These are phyloP conservation scores for Xanthorhoe designata DNA, from an alignment of 2,888 invertebrate species.

Conservation along the genomic window DNA sequence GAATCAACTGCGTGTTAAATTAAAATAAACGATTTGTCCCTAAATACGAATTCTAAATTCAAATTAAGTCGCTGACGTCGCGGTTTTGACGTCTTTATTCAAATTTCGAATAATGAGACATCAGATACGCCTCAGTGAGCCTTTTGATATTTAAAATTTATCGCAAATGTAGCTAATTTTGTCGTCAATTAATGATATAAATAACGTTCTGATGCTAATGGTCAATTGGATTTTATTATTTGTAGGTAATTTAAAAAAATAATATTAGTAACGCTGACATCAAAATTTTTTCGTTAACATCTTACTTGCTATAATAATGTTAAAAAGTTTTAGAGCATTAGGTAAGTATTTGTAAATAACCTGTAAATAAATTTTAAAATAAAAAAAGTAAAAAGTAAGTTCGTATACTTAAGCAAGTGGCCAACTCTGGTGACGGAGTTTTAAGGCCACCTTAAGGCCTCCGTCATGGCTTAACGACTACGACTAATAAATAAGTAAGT, in stretches of 20 bases:
- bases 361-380: too few species aligned
- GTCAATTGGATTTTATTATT: constrained; percentile 15
- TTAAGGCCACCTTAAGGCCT: too few species aligned
- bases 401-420: too few species aligned
- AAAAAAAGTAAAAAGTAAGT: too few species aligned
- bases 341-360: too few species aligned
- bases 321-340: too few species aligned
- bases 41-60: constrained; percentile 68
- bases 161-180: constrained; percentile 40
- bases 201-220: constrained; percentile 26
- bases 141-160: constrained; percentile 73
- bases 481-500: too few species aligned
- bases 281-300: background rate
- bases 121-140: constrained; percentile 67
- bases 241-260: background rate
- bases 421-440: too few species aligned
- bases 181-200: constrained; percentile 29
- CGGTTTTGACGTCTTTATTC: constrained; percentile 82
- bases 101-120: constrained; percentile 71
- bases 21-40: constrained; percentile 78
- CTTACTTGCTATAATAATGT: too few species aligned
- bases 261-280: background rate
- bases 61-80: constrained; percentile 58
- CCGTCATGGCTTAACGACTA: too few species aligned
- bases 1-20: constrained; percentile 82